Evolutionary conservation across 2,888 invertebrate genomes (phyloP), one percentile per base, ranked within the genome.

Genomic region (Drosophila anomalata): DNA sequence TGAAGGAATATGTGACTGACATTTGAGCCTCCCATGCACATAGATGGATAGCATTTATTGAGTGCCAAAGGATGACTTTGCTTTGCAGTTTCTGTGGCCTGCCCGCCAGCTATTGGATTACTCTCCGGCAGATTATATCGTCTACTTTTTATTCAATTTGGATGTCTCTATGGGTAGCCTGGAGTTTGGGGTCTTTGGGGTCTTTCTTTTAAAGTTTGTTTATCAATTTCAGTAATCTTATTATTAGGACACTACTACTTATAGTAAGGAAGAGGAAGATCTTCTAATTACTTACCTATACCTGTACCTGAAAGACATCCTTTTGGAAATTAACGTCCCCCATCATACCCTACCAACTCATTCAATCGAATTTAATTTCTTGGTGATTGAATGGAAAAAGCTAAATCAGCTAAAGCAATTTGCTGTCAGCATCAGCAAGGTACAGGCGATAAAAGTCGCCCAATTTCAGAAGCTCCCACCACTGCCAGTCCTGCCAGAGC

Each of bases 31-130:
- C 58, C 73, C 59, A 17, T 33, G 26, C 33, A 44, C 50, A 44
- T 33, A 54, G 81, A 78, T 72, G 72, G 85, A 82, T 73, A 72
- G 70, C 87, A 87, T 78, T 82, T 87, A 82, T 85, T 78, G 85
- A 81, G 85, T 82, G 85, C 70, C 69, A 75, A 76, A 84, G 73
- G 69, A 70, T 57, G 59, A 51, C 26, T 57, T 50, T 52, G 55
- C 39, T 51, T 50, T 68, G 70, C 57, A 63, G 51, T 53, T 47
- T 47, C 42, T 62, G 61, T 17, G 62, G 62, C 17, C 41, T 51
- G 48, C 54, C 72, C 62, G 26, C 26, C 22, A 29, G 69, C 72
- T 61, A 72, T 63, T 72, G 51, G 56, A 68, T 56, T 50, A 48
- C 48, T 55, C 48, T 53, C 42, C 33, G 48, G 36, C 20, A 67